Conservation (phyloP, 2,797 vertebrate species). For the Crypturellus tataupa region DNA sequence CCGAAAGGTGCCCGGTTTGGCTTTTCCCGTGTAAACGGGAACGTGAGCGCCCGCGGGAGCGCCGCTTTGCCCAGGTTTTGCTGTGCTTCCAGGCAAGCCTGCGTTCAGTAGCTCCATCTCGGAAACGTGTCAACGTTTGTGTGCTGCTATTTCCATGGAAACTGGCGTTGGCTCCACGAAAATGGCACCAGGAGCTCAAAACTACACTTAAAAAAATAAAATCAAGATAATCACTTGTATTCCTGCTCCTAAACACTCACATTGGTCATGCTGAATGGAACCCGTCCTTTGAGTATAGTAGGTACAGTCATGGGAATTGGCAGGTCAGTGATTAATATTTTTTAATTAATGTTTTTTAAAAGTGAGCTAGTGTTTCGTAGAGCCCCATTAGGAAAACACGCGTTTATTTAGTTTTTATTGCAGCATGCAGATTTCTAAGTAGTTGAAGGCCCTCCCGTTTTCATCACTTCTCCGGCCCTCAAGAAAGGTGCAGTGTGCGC, state of each 20-base stretch:
- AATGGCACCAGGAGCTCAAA: neutral
- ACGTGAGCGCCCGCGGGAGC: no score
- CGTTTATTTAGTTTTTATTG: no score
- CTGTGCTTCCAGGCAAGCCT: neutral
- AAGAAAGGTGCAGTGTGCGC: accelerated
- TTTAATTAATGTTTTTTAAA: neutral
- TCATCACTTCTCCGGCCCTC: neutral
- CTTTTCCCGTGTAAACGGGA: neutral
- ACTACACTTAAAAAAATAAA: neutral
- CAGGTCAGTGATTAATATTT: neutral
- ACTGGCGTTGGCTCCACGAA: neutral
- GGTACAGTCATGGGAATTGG: accelerated
- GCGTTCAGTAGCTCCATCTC: neutral
- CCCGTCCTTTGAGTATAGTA: accelerated
- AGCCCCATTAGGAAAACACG: neutral
- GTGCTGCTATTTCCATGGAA: slow-evolving; percentile 33
- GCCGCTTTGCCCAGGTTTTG: neutral
- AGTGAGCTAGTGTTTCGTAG: neutral
- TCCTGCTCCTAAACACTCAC: accelerated
- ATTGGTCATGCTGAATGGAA: neutral
- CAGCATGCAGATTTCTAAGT: accelerated
- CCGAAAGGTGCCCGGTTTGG: neutral
- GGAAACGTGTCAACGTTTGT: neutral
- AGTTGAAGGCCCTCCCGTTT: accelerated
- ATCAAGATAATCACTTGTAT: neutral